A percentile compares a stretch with the other conserved stretches of the same genome.
These are phyloP conservation scores for Cancer borealis DNA, from an alignment of 2,888 invertebrate genomes.

Conservation along the genomic window DNA sequence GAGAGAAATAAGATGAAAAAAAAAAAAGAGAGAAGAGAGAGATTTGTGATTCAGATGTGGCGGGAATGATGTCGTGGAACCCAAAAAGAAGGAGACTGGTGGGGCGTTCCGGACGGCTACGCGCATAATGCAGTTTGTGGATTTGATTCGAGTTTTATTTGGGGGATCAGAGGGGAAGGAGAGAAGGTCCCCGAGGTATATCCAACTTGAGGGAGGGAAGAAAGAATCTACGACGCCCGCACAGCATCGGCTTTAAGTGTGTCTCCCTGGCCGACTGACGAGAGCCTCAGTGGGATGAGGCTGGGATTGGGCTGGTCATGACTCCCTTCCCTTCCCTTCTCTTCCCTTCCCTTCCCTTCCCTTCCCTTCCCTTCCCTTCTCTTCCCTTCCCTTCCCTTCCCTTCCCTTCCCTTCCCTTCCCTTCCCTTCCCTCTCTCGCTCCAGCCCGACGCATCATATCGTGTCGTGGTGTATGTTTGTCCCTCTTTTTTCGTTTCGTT, in stretches of 20 bases:
- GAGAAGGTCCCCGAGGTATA: not conserved
- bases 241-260: conserved; percentile 23
- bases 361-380: too few species aligned
- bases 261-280: not conserved
- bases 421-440: not conserved
- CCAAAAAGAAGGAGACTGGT: conserved; percentile 56
- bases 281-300: conserved; percentile 1
- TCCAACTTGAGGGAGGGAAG: not conserved
- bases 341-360: too few species aligned
- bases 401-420: not conserved
- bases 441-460: not conserved
- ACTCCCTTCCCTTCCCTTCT: not conserved
- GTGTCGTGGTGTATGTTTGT: not conserved
- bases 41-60: conserved; percentile 62
- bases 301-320: not conserved
- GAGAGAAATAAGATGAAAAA: not conserved
- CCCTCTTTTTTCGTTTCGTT: not conserved
- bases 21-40: not conserved
- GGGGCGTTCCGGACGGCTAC: conserved; percentile 59
- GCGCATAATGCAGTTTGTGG: conserved; percentile 67
- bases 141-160: conserved; percentile 62
- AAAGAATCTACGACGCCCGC: not conserved
- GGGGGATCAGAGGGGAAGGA: not conserved
- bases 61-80: conserved; percentile 52
- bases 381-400: too few species aligned